Evolutionary conservation across 2,888 invertebrate species (phyloP), one percentile per base, ranked within the genome.

Genomic region (Geophilus truncorum): DNA sequence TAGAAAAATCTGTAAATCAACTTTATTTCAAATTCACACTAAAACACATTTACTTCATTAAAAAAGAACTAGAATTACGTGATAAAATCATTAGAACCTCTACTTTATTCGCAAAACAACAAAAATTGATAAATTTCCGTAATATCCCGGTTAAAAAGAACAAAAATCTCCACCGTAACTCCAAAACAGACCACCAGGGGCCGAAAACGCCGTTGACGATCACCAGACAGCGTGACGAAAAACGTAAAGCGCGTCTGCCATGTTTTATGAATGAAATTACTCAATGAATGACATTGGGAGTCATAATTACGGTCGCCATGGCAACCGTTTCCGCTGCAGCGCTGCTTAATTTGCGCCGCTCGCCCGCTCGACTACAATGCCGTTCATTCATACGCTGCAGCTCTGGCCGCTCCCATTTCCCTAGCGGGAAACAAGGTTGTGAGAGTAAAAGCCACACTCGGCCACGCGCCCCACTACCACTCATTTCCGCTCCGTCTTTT

Each of bases 261-360:
- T 75, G 18, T 25, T 30, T 30, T n/a, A 75, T 78, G 78, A 78
- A 78, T 78, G 78, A 78, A 78, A 77, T 77, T 25, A 77, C 21
- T 77, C 40, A 78, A 36, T 51, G 78, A 78, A 78, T 78, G 78
- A 78, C 78, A 78, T 45, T 25, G 51, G 25, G 25, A 78, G 78
- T 78, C 78, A 78, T 78, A 78, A 78, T 78, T 78, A 78, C 78
- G 10, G 78, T 78, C 78, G 25, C 45, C 79, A 51, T 79, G 79
- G 51, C 23, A 79, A 79, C 79, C 25, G 79, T 79, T 79, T 79
- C 79, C 79, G 79, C 79, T 78, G 78, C 21, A n/a, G n/a, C n/a
- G n/a, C n/a, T n/a, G n/a, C n/a, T 78, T 78, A 78, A 78, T 78
- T 78, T 78, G 78, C 77, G 77, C 75, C 30, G 75, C 51, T 51